A percentile compares a stretch with the other conserved stretches of the same genome.
These are phyloP conservation scores for Aurelia coerulea DNA, from an alignment of 30 jellyfish, hydroid and myxozoan species.

Conservation along the genomic window DNA sequence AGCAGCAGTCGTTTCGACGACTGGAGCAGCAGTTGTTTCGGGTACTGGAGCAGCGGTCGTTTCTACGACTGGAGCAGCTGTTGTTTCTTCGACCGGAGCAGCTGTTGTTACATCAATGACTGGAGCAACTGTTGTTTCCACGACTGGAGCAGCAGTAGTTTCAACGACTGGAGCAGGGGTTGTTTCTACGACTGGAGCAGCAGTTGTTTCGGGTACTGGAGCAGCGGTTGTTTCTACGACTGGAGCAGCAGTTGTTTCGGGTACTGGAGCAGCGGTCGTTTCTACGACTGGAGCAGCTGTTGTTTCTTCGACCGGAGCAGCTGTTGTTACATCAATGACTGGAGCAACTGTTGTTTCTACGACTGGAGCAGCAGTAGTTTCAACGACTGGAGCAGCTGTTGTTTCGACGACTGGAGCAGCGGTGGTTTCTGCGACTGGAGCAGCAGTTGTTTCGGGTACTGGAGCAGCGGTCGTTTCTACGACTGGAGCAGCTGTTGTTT, in stretches of 20 bases:
- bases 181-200: conserved; percentile 11
- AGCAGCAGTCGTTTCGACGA: not conserved
- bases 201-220: conserved; percentile 12
- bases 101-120: not conserved
- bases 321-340: no score
- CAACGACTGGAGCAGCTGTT: no score
- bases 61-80: conserved; percentile 27
- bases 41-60: conserved; percentile 43
- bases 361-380: no score
- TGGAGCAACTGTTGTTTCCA: conserved; percentile 11
- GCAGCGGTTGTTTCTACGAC: not conserved
- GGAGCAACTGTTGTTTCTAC: no score
- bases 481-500: no score
- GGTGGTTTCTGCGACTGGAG: no score
- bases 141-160: conserved; percentile 30
- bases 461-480: no score
- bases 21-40: conserved; percentile 21
- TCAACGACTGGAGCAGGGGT: not conserved
- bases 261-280: no score
- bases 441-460: no score
- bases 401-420: no score
- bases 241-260: conserved; percentile 7
- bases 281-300: no score
- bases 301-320: no score
- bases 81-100: conserved; percentile 8